Evolutionary conservation across 2,888 invertebrate genomes (phyloP).

Genomic region (Ennomos erosarius): DNA sequence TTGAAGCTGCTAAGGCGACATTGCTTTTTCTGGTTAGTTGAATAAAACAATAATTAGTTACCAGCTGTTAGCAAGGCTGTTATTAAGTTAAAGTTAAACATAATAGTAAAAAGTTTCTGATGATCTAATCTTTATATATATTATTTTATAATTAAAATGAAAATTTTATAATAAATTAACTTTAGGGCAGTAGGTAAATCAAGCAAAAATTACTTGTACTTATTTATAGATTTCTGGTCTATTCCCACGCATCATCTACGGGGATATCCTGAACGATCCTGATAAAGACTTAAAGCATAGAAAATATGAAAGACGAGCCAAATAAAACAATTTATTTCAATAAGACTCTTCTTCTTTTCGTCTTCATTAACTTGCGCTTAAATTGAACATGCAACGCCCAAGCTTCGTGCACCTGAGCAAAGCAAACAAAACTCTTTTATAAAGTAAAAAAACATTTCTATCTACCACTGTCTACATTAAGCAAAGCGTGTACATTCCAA

Average conservation of each 20-base stretch:
- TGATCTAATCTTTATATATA: no score
- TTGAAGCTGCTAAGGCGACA: no score
- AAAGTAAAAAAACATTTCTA: background rate
- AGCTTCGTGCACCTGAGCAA: conserved; percentile 9
- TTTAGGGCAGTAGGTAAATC: background rate
- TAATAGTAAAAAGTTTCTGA: background rate
- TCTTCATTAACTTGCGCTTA: background rate
- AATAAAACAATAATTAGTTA: conserved; percentile 28
- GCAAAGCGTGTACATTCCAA: conserved; percentile 8
- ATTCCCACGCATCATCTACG: no score
- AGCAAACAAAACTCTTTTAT: conserved; percentile 3
- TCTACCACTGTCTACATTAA: conserved; percentile 1
- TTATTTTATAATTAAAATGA: conserved; percentile 1
- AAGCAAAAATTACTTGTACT: no score
- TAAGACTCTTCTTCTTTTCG: background rate
- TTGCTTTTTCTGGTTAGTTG: conserved; percentile 26
- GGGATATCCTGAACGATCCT: no score
- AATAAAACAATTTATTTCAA: background rate
- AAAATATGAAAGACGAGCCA: no score
- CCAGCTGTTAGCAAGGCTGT: conserved; percentile 22
- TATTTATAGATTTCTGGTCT: no score
- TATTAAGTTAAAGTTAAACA: conserved; percentile 1
- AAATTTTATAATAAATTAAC: background rate
- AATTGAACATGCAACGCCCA: conserved; percentile 4
- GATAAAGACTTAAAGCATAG: no score